These are phyloP conservation scores for Drosophila sp. DNA, from an alignment of 1,140 invertebrate genomes.

Conservation along the genomic window DNA sequence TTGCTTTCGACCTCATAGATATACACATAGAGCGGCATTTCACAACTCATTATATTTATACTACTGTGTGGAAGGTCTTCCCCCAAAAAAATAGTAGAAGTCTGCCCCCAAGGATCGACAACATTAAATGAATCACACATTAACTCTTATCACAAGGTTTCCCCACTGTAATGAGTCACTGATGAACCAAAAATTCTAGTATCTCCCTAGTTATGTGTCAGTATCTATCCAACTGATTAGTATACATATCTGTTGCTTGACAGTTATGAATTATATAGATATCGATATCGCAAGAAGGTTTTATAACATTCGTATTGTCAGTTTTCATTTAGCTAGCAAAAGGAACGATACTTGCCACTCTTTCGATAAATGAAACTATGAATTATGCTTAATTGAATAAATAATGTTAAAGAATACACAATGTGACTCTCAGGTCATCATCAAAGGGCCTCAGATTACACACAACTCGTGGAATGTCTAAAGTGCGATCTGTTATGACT, in stretches of 20 bases:
- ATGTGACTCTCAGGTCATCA: neutral
- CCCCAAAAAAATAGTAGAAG: neutral
- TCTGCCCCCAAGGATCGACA: neutral
- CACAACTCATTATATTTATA: too few relatives aligned
- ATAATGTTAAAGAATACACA: neutral
- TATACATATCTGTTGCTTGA: neutral
- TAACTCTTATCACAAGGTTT: neutral
- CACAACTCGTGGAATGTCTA: neutral
- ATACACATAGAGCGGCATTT: too few relatives aligned
- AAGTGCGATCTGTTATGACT: neutral
- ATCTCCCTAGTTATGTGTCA: neutral
- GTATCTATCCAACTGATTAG: slow-evolving; percentile 5
- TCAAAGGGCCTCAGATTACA: neutral
- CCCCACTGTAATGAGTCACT: neutral
- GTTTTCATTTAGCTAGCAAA: neutral
- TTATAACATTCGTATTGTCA: neutral
- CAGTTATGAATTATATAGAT: slow-evolving; percentile 21
- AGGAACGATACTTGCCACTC: too few relatives aligned
- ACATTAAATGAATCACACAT: neutral
- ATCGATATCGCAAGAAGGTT: slow-evolving; percentile 6
- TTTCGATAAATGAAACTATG: too few relatives aligned
- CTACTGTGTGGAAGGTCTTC: neutral
- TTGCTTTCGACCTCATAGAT: too few relatives aligned
- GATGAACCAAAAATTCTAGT: neutral
- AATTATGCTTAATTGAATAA: too few relatives aligned